A percentile compares a stretch with the other conserved stretches of the same genome.
phyloP scores from a whole-genome alignment of 2,888 invertebrate genomes.

The Andrena minutula region DNA sequence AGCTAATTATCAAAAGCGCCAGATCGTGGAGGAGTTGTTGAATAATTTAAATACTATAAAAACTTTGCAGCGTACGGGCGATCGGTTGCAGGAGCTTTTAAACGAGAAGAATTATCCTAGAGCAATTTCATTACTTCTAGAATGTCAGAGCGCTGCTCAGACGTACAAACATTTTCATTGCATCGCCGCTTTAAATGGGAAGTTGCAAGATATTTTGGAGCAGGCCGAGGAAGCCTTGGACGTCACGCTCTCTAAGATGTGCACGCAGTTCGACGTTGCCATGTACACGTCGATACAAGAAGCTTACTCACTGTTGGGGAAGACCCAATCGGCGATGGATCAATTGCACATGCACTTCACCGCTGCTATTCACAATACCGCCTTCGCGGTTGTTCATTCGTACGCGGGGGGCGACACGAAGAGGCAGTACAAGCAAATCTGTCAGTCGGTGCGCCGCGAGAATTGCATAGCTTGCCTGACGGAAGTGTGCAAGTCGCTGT shows the following conservation, averaged over 20 bases:
- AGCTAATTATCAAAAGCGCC: conserved; percentile 95
- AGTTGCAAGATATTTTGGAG: conserved; percentile 95
- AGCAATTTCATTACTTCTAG: conserved; percentile 95
- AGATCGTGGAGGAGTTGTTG: conserved; percentile 92
- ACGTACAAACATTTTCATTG: conserved; percentile 96
- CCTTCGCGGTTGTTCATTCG: conserved; percentile 88
- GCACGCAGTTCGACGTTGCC: conserved; percentile 87
- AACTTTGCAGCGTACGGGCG: conserved; percentile 94
- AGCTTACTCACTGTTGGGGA: conserved; percentile 95
- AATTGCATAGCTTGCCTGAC: conserved; percentile 91
- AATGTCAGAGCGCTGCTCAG: conserved; percentile 94
- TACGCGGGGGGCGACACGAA: conserved; percentile 87
- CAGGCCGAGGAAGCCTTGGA: conserved; percentile 97
- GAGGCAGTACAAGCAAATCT: conserved; percentile 93
- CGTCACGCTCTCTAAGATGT: conserved; percentile 92
- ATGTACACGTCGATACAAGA: conserved; percentile 94
- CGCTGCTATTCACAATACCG: conserved; percentile 94
- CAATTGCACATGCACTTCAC: conserved; percentile 98
- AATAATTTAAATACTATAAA: conserved; percentile 93
- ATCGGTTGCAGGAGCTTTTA: conserved; percentile 93
- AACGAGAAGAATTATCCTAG: conserved; percentile 94
- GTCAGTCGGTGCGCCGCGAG: conserved; percentile 88
- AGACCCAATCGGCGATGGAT: conserved; percentile 97
- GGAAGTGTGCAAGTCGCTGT: conserved; percentile 94
- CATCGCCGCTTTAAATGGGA: conserved; percentile 93